These are phyloP conservation scores for Zaprionus capensis DNA, from an alignment of 1,140 invertebrate species.

Conservation along the genomic window DNA sequence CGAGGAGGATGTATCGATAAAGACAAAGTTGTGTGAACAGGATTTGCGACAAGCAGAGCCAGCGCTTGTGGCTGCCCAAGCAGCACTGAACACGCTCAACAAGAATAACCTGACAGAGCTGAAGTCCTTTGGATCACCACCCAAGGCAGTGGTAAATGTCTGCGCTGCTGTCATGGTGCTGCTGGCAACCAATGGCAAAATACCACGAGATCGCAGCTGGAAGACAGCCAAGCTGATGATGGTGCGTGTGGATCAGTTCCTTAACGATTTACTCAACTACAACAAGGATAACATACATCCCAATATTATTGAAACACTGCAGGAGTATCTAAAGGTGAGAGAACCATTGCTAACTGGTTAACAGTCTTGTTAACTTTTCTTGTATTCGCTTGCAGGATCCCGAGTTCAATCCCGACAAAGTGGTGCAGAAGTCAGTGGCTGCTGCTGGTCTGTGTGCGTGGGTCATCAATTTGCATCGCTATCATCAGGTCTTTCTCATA, in stretches of 20 bases:
- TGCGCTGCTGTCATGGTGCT: slow-evolving; percentile 95
- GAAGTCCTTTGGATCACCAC: slow-evolving; percentile 96
- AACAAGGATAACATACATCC: slow-evolving; percentile 97
- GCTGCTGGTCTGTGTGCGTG: slow-evolving; percentile 97
- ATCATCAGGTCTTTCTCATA: slow-evolving; percentile 96
- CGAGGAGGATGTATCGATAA: slow-evolving; percentile 91
- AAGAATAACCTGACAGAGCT: slow-evolving; percentile 97
- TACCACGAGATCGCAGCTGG: slow-evolving; percentile 97
- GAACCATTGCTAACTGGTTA: neutral
- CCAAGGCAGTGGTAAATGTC: slow-evolving; percentile 93
- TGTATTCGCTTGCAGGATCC: slow-evolving; percentile 84
- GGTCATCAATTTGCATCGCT: slow-evolving; percentile 97
- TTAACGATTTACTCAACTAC: slow-evolving; percentile 93
- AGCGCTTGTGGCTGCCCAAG: slow-evolving; percentile 94
- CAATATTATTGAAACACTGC: slow-evolving; percentile 91
- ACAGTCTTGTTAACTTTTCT: neutral
- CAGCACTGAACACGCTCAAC: slow-evolving; percentile 96
- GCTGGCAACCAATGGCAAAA: slow-evolving; percentile 93
- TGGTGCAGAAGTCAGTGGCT: slow-evolving; percentile 94
- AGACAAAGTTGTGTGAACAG: slow-evolving; percentile 93
- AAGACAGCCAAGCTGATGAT: slow-evolving; percentile 93
- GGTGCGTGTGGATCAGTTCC: slow-evolving; percentile 91
- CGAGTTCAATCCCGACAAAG: slow-evolving; percentile 95
- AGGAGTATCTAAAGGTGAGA: slow-evolving; percentile 84
- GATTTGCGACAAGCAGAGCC: slow-evolving; percentile 97